Conservation (phyloP, 2,888 invertebrate genomes). For the Drosophila incognita region DNA sequence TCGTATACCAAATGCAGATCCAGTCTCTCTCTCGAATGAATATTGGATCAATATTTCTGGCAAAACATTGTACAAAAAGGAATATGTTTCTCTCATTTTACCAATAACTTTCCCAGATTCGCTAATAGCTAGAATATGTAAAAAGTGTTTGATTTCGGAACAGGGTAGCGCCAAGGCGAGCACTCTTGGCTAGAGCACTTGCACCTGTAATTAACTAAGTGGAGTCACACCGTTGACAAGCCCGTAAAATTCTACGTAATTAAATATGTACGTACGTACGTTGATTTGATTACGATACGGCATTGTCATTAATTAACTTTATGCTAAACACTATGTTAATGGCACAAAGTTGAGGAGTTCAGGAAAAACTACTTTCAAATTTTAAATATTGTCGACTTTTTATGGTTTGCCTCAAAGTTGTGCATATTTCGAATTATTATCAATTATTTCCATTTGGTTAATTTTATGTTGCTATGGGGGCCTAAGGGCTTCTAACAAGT, state of each 20-base stretch:
- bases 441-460: neutral
- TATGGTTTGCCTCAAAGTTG: neutral
- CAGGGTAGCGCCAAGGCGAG: neutral
- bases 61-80: neutral
- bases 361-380: neutral
- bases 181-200: neutral
- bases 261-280: neutral
- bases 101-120: neutral
- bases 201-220: conserved; percentile 5
- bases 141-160: neutral
- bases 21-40: neutral
- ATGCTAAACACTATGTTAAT: neutral
- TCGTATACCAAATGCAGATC: neutral
- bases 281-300: neutral
- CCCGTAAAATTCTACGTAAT: neutral
- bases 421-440: neutral
- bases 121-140: neutral
- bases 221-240: conserved; percentile 2
- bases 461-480: neutral
- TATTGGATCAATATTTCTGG: neutral
- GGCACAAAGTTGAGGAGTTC: neutral
- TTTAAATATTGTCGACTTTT: neutral
- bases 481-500: no score
- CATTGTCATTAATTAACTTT: neutral
- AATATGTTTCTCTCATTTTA: no score